phyloP scores from a whole-genome alignment of 2,113 vertebrate genomes.

The Tylochromis polylepis region DNA sequence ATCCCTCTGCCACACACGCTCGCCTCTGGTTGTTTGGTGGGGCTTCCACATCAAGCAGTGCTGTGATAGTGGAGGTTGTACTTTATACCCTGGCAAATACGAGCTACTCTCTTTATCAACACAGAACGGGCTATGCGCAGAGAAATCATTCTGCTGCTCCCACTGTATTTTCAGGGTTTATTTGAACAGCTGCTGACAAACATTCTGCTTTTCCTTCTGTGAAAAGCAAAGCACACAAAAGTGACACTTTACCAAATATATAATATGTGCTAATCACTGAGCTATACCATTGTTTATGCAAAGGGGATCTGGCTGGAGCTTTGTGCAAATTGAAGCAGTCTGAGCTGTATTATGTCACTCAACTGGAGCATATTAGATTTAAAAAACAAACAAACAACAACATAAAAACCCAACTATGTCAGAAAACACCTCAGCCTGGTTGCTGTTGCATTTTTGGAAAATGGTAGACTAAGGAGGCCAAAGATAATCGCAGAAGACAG shows the following conservation, averaged over 20 bases:
- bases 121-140: background rate
- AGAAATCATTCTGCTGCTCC: slow-evolving; percentile 1
- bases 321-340: background rate
- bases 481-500: slow-evolving; percentile 23
- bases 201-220: slow-evolving; percentile 10
- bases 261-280: background rate
- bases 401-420: too few relatives aligned
- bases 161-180: slow-evolving; percentile 3
- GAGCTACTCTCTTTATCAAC: slow-evolving; percentile 3
- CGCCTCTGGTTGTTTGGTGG: background rate
- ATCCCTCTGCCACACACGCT: background rate
- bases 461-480: background rate
- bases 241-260: background rate
- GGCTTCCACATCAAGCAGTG: slow-evolving; percentile 13
- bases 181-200: slow-evolving; percentile 46
- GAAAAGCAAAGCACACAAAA: background rate
- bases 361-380: background rate
- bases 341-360: slow-evolving; percentile 1
- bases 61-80: slow-evolving; percentile 32
- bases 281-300: background rate
- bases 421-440: slow-evolving; percentile 9
- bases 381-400: background rate
- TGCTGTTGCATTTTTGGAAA: slow-evolving; percentile 16
- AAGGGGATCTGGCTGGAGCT: background rate
- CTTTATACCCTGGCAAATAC: slow-evolving; percentile 46